Conservation (phyloP, 2,888 invertebrate species). For the Anticlea derivata region DNA sequence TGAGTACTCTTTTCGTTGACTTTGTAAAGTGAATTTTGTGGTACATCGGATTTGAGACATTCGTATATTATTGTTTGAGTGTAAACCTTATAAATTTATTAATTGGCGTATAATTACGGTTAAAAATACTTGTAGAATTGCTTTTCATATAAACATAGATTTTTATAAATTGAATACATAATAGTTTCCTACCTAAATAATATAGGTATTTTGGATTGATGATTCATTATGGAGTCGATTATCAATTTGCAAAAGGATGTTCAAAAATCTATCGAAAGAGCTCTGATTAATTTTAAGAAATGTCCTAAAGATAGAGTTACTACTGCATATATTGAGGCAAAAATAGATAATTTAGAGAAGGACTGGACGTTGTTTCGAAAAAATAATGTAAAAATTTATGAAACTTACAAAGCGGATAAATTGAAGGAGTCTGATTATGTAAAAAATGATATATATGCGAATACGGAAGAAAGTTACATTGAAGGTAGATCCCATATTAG, state of each 20-base stretch:
- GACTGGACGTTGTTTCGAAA: not conserved
- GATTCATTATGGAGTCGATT: not conserved
- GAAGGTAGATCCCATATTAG: not conserved
- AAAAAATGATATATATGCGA: not conserved
- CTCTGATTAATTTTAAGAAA: not conserved
- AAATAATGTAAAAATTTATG: not conserved
- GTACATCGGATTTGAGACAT: too few relatives aligned
- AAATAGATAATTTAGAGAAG: slow-evolving; percentile 1
- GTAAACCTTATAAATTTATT: not conserved
- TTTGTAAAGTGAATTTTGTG: not conserved
- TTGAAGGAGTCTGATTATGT: not conserved
- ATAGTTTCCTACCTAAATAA: not conserved
- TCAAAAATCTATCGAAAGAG: not conserved
- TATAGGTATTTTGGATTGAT: not conserved
- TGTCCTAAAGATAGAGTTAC: not conserved
- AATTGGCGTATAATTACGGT: not conserved
- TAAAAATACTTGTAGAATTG: not conserved
- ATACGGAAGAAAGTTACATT: not conserved
- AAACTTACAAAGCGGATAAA: not conserved
- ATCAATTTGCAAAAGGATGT: not conserved
- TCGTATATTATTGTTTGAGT: too few relatives aligned
- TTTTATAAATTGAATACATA: not conserved
- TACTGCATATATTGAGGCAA: not conserved
- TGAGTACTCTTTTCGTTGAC: not conserved
- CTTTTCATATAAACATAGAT: not conserved